Evolutionary conservation across 2,113 vertebrate species (phyloP), one percentile per base, ranked within the genome.

Genomic region (Theristicus caerulescens): DNA sequence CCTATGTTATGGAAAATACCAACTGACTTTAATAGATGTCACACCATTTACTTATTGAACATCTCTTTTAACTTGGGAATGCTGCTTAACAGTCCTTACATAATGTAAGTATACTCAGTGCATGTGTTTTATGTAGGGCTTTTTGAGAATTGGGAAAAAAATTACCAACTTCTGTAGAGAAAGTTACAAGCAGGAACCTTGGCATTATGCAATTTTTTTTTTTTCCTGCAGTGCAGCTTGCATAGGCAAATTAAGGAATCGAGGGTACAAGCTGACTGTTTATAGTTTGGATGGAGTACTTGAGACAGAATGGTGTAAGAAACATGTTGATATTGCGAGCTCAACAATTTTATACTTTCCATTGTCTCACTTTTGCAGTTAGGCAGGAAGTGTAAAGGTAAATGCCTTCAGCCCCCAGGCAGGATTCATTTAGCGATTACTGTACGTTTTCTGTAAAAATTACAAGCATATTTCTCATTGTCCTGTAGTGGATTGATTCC

Each of bases 61-160:
- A 19, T 70, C 22, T 86, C 5, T 44, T 83, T 86, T 71, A 40
- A 32, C 11, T 76, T 82, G 36, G 25, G 2, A 65, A 16, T 57
- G 22, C 44, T 46, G 36, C 15, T 57, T 82, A 65, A 31, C 55
- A 73, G 16, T 79, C 9, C 9, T 40, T 73, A 36, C 2, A 3
- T 64, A 38, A 58, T 26, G 7, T 10, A 72, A 47, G 15, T 73
- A 17, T 55, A 81, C 10, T 10, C 49, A 49, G 42, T 38, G 44
- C 0, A 0, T 46, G 24, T 13, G 74, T 77, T 78, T 73, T 46
- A 36, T 3, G 2, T 19, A 74, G n/a, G 18, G 2, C 32, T 86
- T 86, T 88, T 47, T n/a, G 38, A 65, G 36, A 93, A 69, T 5
- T 49, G 18, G 5, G 25, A 10, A 38, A 55, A 69, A 70, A 87